A percentile compares a stretch with the other conserved stretches of the same genome.
These are phyloP conservation scores for Teleogryllus oceanicus DNA, from an alignment of 2,888 invertebrate species.

Conservation along the genomic window DNA sequence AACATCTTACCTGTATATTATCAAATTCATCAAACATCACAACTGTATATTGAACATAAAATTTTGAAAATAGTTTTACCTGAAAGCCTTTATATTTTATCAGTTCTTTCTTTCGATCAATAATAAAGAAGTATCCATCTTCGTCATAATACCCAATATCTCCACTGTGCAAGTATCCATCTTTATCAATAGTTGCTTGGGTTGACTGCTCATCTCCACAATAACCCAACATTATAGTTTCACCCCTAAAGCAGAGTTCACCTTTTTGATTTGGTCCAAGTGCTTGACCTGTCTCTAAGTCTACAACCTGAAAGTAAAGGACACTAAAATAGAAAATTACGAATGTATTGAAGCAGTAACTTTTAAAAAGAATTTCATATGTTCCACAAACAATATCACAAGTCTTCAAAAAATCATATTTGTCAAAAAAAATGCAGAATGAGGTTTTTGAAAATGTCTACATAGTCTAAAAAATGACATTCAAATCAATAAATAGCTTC, in stretches of 20 bases:
- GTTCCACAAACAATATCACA: too few relatives aligned
- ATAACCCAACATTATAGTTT: slow-evolving; percentile 80
- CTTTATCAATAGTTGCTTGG: slow-evolving; percentile 59
- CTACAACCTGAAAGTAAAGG: slow-evolving; percentile 46
- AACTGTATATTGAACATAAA: too few relatives aligned
- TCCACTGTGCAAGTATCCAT: slow-evolving; percentile 76
- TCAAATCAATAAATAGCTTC: too few relatives aligned
- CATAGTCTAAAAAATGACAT: too few relatives aligned
- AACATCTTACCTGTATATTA: too few relatives aligned
- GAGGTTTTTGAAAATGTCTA: too few relatives aligned
- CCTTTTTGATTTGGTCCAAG: slow-evolving; percentile 59
- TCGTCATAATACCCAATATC: slow-evolving; percentile 80
- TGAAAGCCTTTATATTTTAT: slow-evolving; percentile 85
- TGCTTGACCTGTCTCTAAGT: slow-evolving; percentile 56
- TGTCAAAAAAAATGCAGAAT: too few relatives aligned
- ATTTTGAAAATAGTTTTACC: slow-evolving; percentile 42
- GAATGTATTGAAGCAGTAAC: too few relatives aligned
- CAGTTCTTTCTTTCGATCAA: slow-evolving; percentile 82
- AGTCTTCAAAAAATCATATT: too few relatives aligned
- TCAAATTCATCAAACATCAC: too few relatives aligned
- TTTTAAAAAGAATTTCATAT: too few relatives aligned
- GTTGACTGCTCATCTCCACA: slow-evolving; percentile 67
- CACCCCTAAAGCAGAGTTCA: slow-evolving; percentile 81
- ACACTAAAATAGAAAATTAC: too few relatives aligned
- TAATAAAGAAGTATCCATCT: slow-evolving; percentile 73